Base-by-base conservation (phyloP, 2,888 invertebrate species). In the Melitaea athalia region DNA sequence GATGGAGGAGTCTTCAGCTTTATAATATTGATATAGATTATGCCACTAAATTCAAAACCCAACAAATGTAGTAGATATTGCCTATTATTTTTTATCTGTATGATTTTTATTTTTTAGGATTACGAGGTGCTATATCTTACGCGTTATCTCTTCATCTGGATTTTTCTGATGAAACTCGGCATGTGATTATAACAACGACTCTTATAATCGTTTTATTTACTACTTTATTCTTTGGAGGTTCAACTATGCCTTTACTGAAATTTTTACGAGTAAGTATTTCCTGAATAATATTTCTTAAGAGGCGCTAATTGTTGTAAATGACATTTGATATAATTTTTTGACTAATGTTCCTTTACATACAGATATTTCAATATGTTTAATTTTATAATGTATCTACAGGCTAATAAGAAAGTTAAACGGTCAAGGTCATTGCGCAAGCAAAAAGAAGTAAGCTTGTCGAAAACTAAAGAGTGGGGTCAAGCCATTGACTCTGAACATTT, bases 401-500 rank as follows among this genome's bases (percentile, higher is more conserved):
- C 87, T 2, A 93, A 93, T 71, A 93, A 94, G 83, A 90, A 93
- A 86, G 73, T 85, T 24, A 89, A 94, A 84, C 85, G 91, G 38
- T 86, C 92, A 7, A 85, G 92, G n/a, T 91, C 93, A 0, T 81
- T 93, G 68, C 93, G 95, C 49, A 94, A 95, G 74, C 95, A 95
- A 76, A 96, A 97, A 82, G 97, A 97, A 88, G 96, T 99, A 59
- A 97, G 98, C 65, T 93, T 99, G 71, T 99, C 99, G 79, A 99
- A 99, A 93, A 99, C 99, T 0, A 96, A 98, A 81, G 99, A 99
- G 94, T 98, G 99, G 98, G 98, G 98, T 1, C 97, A 97, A 91
- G 96, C 98, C 12, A 96, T 98, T 74, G 98, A 98, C 87, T 98
- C 98, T 0, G 98, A 98, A 85, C 98, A 98, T 89, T 89, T 98